Percentiles rank a stretch among this genome's conserved stretches.
Evolutionary conservation across 2,797 vertebrate species (phyloP).

Genomic region (Alfaro cultratus): DNA sequence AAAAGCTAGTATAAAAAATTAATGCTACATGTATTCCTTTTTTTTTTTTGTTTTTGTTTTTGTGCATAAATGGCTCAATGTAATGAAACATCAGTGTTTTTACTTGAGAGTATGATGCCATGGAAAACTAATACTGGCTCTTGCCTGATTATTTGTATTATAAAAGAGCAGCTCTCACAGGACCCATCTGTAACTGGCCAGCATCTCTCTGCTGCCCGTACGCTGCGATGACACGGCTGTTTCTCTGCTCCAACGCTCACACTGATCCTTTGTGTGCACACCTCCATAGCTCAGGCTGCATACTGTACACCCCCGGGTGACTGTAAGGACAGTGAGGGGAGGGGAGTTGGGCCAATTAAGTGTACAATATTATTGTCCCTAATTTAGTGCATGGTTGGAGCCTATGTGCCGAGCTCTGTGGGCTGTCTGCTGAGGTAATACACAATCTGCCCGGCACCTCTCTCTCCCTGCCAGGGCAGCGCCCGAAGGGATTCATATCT

Average conservation of each 20-base stretch:
- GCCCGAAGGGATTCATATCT: constrained; percentile 90
- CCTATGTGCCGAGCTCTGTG: constrained; percentile 94
- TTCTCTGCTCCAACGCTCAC: constrained; percentile 28
- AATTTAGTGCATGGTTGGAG: constrained; percentile 99
- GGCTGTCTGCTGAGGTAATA: constrained; percentile 93
- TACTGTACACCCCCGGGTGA: constrained; percentile 76
- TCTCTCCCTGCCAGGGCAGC: constrained; percentile 91
- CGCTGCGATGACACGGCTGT: constrained; percentile 22
- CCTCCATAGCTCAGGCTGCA: constrained; percentile 63
- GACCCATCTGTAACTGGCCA: background rate
- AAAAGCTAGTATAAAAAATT: background rate
- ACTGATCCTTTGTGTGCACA: constrained; percentile 59
- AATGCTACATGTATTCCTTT: background rate
- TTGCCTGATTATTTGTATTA: background rate
- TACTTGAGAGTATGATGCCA: background rate
- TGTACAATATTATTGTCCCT: constrained; percentile 94
- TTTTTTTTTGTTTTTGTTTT: background rate
- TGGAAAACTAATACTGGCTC: background rate
- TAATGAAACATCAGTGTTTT: background rate
- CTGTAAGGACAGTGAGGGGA: constrained; percentile 55
- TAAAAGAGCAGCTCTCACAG: background rate
- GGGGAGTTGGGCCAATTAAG: constrained; percentile 88
- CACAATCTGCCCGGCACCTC: constrained; percentile 95
- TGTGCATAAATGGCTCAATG: background rate
- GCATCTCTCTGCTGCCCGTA: constrained; percentile 15